Evolutionary conservation across 1,140 invertebrate species (phyloP), one percentile per base, ranked within the genome.

Genomic region (Aphaenogaster rudis): DNA sequence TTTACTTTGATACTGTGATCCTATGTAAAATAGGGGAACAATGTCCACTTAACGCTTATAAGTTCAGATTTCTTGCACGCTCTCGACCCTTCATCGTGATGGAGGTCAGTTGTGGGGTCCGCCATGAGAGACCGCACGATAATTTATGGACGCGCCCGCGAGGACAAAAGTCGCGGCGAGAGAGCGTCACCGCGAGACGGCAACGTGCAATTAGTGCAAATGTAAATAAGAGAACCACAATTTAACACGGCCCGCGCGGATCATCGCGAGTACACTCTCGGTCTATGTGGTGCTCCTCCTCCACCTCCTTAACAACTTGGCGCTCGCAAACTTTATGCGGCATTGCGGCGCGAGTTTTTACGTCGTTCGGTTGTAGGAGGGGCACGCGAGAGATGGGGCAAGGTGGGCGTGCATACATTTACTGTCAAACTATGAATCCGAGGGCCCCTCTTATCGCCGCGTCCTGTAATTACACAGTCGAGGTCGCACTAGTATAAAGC

Each of bases 341-440:
- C 69, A 74, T 36, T 61, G 63, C 71, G 64, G 4, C 48, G 45
- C 50, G 61, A 17, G 36, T 80, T 90, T 90, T 88, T 76, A 80
- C 71, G 33, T 85, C 39, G 42, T 66, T 67, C 59, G 45, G 5
- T 36, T 52, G 71, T 74, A 61, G 57, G 78, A 82, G 76, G 57
- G 59, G 42, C 66, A 54, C 77, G 13, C 81, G 42, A 85, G 54
- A 77, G 86, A 86, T 50, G 88, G 33, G 71, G 48, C 59, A 76
- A 86, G 45, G 74, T 91, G 89, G 90, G 89, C 90, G 90, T 90
- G 87, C 90, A 91, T 91, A 90, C 45, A 88, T 91, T 91, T 77
- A 59, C 82, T 85, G 87, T 90, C 90, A 87, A 91, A 90, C 89
- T 90, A 90, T 81, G 90, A 90, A 91, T 87, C 84, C 78, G n/a